Evolutionary conservation across 2,888 invertebrate species (phyloP).

Genomic region (Chaitophorus viminalis): DNA sequence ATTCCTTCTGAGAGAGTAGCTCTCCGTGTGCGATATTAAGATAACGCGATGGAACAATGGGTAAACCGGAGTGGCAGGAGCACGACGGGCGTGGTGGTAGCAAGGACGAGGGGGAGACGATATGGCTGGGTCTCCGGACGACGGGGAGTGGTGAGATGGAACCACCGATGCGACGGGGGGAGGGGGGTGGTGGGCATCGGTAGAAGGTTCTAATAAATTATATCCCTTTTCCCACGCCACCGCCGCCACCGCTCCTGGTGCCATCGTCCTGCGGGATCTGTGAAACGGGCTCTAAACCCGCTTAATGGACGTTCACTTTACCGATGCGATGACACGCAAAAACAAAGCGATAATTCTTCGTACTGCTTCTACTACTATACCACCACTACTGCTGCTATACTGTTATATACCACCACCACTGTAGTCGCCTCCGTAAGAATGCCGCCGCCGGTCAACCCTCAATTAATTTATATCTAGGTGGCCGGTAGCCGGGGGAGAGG

Average conservation of each 20-base stretch:
- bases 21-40: not conserved
- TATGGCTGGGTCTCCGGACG: no score
- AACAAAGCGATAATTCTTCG: constrained; percentile 61
- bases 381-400: not conserved
- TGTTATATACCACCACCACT: not conserved
- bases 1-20: not conserved
- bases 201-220: constrained; percentile 58
- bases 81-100: not conserved
- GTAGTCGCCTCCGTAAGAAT: constrained; percentile 8
- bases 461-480: constrained; percentile 49
- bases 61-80: not conserved
- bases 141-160: not conserved
- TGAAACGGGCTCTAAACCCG: constrained; percentile 61
- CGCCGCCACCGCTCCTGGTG: not conserved
- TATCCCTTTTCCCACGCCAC: constrained; percentile 14
- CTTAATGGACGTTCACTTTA: constrained; percentile 62
- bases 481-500: not conserved
- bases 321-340: constrained; percentile 62
- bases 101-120: not conserved
- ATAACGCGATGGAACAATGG: constrained; percentile 14
- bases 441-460: constrained; percentile 25
- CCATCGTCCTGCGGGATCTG: constrained; percentile 48
- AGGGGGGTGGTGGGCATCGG: not conserved
- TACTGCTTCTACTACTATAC: not conserved
- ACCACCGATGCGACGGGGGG: not conserved